Percentiles rank a stretch among this genome's conserved stretches.
Conservation (phyloP, 2,888 invertebrate genomes). For the Drosophila borborema region DNA sequence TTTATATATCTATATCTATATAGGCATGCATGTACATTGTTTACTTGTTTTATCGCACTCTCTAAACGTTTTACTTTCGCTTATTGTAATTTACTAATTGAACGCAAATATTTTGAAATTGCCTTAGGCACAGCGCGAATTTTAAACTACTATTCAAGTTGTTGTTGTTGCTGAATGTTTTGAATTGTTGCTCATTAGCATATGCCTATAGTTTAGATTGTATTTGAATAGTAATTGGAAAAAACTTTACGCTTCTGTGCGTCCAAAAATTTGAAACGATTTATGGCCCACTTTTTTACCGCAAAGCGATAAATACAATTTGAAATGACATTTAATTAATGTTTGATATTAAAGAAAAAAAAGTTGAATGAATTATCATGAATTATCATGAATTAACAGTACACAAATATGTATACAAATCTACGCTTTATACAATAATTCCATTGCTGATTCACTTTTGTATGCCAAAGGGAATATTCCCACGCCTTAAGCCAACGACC, state of each 20-base stretch:
- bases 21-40: constrained; percentile 4
- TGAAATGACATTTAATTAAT: neutral
- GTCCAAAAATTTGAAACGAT: constrained; percentile 25
- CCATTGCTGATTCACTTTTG: constrained; percentile 19
- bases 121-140: constrained; percentile 9
- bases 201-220: constrained; percentile 13
- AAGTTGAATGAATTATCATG: neutral
- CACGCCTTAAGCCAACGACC: constrained; percentile 20
- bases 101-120: constrained; percentile 41
- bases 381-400: neutral
- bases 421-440: neutral
- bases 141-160: constrained; percentile 15
- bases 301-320: neutral
- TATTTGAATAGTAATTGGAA: constrained; percentile 16
- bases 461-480: neutral
- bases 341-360: neutral
- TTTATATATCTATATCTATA: neutral
- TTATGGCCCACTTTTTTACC: constrained; percentile 29
- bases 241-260: constrained; percentile 33
- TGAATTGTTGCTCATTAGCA: constrained; percentile 37
- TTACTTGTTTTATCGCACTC: constrained; percentile 54
- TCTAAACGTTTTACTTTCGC: constrained; percentile 77
- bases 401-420: neutral
- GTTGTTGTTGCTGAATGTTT: constrained; percentile 8
- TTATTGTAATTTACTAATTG: constrained; percentile 63